Evolutionary conservation across 2,113 vertebrate genomes (phyloP).

Genomic region (Daphoenositta chrysoptera): DNA sequence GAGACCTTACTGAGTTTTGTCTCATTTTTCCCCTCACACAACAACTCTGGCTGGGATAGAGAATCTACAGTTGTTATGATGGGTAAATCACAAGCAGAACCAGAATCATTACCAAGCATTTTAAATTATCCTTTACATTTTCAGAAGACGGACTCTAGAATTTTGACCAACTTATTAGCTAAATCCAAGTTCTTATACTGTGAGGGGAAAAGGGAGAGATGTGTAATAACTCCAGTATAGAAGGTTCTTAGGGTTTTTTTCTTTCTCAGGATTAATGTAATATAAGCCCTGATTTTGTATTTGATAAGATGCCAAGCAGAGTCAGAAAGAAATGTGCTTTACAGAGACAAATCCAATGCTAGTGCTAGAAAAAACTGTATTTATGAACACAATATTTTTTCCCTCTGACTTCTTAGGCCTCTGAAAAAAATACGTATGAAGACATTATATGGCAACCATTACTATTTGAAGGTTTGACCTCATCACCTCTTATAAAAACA

Average conservation of each 20-base stretch:
- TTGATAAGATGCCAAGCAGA: background rate
- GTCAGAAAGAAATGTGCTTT: background rate
- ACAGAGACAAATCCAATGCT: background rate
- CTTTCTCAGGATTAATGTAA: background rate
- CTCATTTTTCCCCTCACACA: background rate
- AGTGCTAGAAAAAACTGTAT: background rate
- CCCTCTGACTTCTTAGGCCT: background rate
- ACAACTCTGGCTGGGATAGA: conserved; percentile 15
- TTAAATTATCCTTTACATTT: background rate
- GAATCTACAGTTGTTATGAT: background rate
- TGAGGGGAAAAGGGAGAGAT: background rate
- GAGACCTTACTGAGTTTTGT: conserved; percentile 60
- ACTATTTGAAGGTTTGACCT: background rate
- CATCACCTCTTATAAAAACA: background rate
- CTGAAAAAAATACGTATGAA: background rate
- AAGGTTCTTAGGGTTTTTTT: background rate
- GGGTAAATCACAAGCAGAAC: conserved; percentile 16
- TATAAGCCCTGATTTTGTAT: background rate
- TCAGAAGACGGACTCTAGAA: background rate
- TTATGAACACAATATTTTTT: background rate
- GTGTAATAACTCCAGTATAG: background rate
- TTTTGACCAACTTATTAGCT: background rate
- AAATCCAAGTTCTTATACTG: background rate
- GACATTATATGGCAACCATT: background rate
- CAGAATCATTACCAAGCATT: conserved; percentile 14